Conservation (phyloP, 2,888 invertebrate genomes). For the Ophion obscuratus region DNA sequence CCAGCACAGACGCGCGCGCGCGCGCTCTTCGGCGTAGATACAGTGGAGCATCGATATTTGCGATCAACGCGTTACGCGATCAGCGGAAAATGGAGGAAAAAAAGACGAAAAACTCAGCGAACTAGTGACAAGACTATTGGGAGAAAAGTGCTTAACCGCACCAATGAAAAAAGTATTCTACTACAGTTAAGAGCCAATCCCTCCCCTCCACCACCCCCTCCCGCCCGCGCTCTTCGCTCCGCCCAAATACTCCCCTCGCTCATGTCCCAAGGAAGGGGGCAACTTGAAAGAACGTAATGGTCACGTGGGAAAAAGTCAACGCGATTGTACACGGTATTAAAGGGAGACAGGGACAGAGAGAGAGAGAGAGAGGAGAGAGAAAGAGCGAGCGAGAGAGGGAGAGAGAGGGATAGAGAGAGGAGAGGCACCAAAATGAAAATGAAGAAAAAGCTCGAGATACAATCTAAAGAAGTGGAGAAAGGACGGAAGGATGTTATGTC, state of each 20-base stretch:
- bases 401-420: slow-evolving; percentile 4
- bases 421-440: neutral
- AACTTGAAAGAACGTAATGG: neutral
- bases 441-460: slow-evolving; percentile 22
- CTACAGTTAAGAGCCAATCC: too few relatives aligned
- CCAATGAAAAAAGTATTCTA: too few relatives aligned
- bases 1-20: slow-evolving; percentile 10
- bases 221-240: neutral
- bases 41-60: slow-evolving; percentile 2
- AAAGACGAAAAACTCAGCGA: too few relatives aligned
- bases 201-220: too few relatives aligned
- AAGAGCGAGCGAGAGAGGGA: neutral
- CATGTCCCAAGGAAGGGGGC: neutral
- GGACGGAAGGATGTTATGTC: slow-evolving; percentile 58
- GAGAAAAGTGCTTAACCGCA: too few relatives aligned
- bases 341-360: neutral
- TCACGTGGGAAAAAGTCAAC: neutral
- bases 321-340: neutral
- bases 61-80: neutral
- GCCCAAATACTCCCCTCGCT: neutral
- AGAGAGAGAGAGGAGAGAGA: slow-evolving; percentile 12
- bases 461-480: slow-evolving; percentile 45
- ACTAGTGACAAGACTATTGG: too few relatives aligned
- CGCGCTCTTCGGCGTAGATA: neutral
- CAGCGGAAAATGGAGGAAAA: too few relatives aligned